A percentile compares a stretch with the other conserved stretches of the same genome.
These are phyloP conservation scores for Percopsis omiscomaycus DNA, from an alignment of 2,797 vertebrate species.

Conservation along the genomic window DNA sequence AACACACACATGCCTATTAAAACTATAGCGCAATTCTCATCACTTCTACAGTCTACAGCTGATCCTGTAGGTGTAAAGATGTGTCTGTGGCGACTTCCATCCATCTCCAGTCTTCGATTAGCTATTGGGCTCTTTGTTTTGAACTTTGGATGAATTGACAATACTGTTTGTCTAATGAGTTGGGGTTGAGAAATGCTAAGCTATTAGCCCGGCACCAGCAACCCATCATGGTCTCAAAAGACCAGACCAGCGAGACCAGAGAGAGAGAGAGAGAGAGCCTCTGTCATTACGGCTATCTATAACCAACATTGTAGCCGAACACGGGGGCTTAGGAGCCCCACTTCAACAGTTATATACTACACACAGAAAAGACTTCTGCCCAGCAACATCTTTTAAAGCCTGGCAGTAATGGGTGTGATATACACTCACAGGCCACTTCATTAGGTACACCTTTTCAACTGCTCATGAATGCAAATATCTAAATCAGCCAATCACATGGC, in stretches of 20 bases:
- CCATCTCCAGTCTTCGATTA: too few species aligned
- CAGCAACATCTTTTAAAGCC: conserved; percentile 5
- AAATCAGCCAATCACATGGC: too few species aligned
- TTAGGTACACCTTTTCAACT: too few species aligned
- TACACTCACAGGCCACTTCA: too few species aligned
- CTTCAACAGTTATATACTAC: not conserved
- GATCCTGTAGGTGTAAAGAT: too few species aligned
- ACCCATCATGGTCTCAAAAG: conserved; percentile 49
- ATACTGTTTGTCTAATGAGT: conserved; percentile 39
- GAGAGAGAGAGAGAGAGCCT: not conserved
- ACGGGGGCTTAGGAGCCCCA: conserved; percentile 1
- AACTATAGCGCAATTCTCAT: too few species aligned
- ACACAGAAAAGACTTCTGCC: not conserved
- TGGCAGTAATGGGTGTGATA: not conserved
- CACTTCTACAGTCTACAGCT: too few species aligned
- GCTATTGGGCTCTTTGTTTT: too few species aligned
- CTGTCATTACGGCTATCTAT: conserved; percentile 6
- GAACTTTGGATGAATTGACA: not conserved
- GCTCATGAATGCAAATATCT: too few species aligned
- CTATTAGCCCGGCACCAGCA: conserved; percentile 40
- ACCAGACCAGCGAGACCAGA: conserved; percentile 11
- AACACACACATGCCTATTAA: conserved; percentile 12
- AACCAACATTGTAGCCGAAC: conserved; percentile 14
- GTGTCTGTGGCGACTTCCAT: too few species aligned
- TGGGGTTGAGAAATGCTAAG: conserved; percentile 46